phyloP scores from a whole-genome alignment of 2,797 vertebrate genomes.

The Enteromius trimaculatus region DNA sequence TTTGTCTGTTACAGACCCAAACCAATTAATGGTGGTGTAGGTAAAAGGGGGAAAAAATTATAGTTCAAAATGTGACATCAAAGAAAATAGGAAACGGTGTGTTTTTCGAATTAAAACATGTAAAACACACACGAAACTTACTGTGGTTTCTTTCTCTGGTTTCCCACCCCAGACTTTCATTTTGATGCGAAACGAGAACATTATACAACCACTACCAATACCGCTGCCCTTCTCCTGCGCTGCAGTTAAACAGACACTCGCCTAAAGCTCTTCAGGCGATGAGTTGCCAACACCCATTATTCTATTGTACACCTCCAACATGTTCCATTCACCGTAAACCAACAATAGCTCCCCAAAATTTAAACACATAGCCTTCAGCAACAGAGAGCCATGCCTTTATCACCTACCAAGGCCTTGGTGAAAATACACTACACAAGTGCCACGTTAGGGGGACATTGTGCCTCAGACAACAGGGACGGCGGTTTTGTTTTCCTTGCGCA shows the following conservation, averaged over 20 bases:
- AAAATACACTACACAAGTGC: slow-evolving; percentile 22
- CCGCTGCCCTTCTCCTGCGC: slow-evolving; percentile 22
- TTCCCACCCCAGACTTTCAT: slow-evolving; percentile 62
- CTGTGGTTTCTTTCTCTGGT: slow-evolving; percentile 59
- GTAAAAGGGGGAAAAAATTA: neutral
- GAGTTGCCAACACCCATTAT: slow-evolving; percentile 30
- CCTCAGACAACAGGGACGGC: slow-evolving; percentile 60
- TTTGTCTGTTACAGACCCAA: neutral
- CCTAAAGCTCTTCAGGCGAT: slow-evolving; percentile 32
- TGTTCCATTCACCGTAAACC: slow-evolving; percentile 37
- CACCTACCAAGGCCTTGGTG: neutral
- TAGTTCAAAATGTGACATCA: neutral
- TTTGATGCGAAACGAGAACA: slow-evolving; percentile 62
- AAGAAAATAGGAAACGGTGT: slow-evolving; percentile 22
- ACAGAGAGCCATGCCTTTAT: slow-evolving; percentile 16
- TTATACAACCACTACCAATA: slow-evolving; percentile 46
- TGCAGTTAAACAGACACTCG: slow-evolving; percentile 25
- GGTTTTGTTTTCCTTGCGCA: slow-evolving; percentile 72
- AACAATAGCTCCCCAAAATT: slow-evolving; percentile 32
- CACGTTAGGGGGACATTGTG: slow-evolving; percentile 63
- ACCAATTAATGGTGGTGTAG: neutral
- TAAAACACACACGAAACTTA: slow-evolving; percentile 48
- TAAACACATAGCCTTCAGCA: slow-evolving; percentile 32
- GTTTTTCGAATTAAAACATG: slow-evolving; percentile 26
- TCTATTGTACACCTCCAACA: slow-evolving; percentile 32